Evolutionary conservation across 2,888 invertebrate species (phyloP), one percentile per base, ranked within the genome.

Genomic region (Drosophila atripex): DNA sequence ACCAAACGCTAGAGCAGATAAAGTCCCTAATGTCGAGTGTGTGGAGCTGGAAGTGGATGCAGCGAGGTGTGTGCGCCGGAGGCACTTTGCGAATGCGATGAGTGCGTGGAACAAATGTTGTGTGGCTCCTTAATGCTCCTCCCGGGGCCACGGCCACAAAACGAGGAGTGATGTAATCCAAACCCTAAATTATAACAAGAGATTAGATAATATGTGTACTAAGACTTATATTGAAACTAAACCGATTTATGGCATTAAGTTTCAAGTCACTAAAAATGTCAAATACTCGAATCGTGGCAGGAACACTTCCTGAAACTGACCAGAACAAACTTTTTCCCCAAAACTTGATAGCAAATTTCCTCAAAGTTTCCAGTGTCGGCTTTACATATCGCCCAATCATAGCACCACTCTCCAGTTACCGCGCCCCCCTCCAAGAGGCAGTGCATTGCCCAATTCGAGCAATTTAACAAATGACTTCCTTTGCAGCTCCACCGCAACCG

Each of bases 1-100:
- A 18, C 18, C 50, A 16, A 46, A 21, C 41, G 30, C n/a, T 28
- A n/a, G 25, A 47, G 28, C 16, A 11, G 28, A 30, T n/a, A 6
- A 28, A n/a, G 8, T 23, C 54, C 57, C 57, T 23, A 45, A 64
- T 46, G 68, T 61, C 46, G 30, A 61, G 60, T 46, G 21, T 54
- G 28, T 46, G 64, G 9, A 35, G 32, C 21, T 54, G 65, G 32
- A 28, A 35, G 65, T 64, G 60, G 61, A 71, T 74, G 83, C 76
- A 80, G 39, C 65, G 73, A 75, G 71, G 56, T 79, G 73, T 75
- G 60, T 53, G 71, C 56, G 61, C 80, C 71, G 54, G 46, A 54
- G 63, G 78, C 78, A 86, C 77, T 80, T 72, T 74, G 66, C n/a
- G 51, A 65, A 51, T 61, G 25, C 61, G 41, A 32, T 41, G 66